Conservation (phyloP, 2,113 vertebrate genomes). For the Aplodontia rufa region DNA sequence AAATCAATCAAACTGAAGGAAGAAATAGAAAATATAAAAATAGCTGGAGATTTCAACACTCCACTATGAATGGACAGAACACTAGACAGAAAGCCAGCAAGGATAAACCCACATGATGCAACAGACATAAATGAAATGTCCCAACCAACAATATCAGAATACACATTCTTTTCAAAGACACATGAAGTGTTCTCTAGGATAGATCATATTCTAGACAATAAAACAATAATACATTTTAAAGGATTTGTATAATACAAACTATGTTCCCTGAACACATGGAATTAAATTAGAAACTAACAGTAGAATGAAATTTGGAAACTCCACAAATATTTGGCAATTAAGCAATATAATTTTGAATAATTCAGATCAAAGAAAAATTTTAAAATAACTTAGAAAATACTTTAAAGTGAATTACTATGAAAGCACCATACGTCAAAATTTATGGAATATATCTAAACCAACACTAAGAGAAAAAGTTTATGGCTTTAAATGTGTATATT, state of each 20-base stretch:
- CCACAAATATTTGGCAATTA: neutral
- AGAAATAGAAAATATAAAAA: neutral
- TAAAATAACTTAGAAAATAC: neutral
- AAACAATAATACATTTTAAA: neutral
- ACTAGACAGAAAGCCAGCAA: neutral
- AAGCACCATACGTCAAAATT: neutral
- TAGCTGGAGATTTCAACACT: neutral
- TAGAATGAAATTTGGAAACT: neutral
- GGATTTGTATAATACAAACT: neutral
- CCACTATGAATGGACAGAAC: neutral
- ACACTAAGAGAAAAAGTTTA: neutral
- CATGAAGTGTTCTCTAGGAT: neutral
- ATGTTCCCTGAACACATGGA: neutral
- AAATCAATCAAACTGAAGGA: neutral
- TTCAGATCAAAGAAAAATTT: neutral
- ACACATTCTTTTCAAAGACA: neutral
- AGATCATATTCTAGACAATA: neutral
- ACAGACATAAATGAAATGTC: neutral
- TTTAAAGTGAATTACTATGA: neutral
- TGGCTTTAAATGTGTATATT: neutral
- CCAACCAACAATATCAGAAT: neutral
- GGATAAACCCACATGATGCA: neutral
- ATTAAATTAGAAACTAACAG: neutral
- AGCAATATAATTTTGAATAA: neutral
- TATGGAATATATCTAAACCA: neutral